Conservation (phyloP, 2,888 invertebrate species). For the Orthonychiurus folsomi region DNA sequence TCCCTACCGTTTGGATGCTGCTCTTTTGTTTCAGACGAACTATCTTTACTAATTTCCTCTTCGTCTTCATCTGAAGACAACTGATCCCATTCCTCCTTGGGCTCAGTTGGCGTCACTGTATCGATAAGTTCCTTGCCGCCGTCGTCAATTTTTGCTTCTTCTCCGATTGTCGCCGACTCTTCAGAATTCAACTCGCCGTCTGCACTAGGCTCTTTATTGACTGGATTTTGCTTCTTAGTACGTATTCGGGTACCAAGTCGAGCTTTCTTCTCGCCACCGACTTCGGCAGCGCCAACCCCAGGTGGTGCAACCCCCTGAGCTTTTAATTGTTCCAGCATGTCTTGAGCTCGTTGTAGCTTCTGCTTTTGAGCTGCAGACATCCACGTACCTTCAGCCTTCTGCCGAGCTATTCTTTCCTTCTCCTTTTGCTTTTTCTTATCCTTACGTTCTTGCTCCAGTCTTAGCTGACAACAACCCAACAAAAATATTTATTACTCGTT, state of each 20-base stretch:
- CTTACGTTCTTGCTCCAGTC: conserved; percentile 76
- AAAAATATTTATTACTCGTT: no score
- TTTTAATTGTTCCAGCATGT: conserved; percentile 76
- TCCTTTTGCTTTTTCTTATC: conserved; percentile 83
- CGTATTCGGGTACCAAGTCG: conserved; percentile 63
- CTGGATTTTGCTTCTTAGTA: conserved; percentile 55
- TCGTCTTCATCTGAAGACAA: conserved; percentile 64
- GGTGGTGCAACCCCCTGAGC: conserved; percentile 79
- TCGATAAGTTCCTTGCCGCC: conserved; percentile 43
- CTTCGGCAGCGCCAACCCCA: no score
- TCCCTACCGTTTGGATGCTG: conserved; percentile 8
- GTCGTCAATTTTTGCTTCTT: conserved; percentile 41
- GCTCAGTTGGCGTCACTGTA: conserved; percentile 41
- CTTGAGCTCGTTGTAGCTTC: conserved; percentile 63
- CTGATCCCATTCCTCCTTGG: conserved; percentile 64
- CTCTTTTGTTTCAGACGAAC: conserved; percentile 11
- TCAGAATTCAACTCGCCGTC: conserved; percentile 19
- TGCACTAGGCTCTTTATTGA: no score
- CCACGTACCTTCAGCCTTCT: conserved; percentile 93
- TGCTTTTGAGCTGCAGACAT: conserved; percentile 88
- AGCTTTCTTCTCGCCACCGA: conserved; percentile 47
- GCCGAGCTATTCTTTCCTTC: conserved; percentile 80
- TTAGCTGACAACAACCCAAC: no score
- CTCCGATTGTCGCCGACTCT: conserved; percentile 23
- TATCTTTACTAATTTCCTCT: conserved; percentile 42